Percentiles rank a stretch among this genome's conserved stretches.
phyloP scores from a whole-genome alignment of 2,113 vertebrate species.

The Mirza zaza region DNA sequence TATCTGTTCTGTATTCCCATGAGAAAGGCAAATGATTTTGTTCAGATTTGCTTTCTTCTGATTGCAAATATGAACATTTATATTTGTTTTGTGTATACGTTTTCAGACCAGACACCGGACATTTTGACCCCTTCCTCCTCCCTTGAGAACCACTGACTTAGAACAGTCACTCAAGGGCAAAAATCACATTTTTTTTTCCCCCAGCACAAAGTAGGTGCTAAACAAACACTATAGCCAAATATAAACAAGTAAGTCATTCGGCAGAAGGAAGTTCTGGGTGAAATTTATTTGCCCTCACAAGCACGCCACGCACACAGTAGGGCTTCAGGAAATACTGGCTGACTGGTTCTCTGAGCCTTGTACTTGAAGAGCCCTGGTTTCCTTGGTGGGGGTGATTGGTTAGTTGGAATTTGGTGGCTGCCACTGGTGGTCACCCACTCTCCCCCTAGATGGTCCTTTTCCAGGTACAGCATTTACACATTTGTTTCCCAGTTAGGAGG shows the following conservation, averaged over 20 bases:
- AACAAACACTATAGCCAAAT: not conserved
- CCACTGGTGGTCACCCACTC: not conserved
- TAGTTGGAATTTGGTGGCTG: not conserved
- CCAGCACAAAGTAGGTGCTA: not conserved
- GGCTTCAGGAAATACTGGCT: not conserved
- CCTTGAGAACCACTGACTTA: not conserved
- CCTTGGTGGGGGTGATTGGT: not conserved
- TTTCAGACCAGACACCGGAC: not conserved
- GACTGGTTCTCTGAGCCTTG: not conserved
- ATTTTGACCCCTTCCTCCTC: not conserved
- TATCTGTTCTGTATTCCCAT: not conserved
- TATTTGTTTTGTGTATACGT: not conserved
- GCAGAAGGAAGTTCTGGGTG: not conserved
- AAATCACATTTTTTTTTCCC: not conserved
- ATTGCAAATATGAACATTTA: rapidly evolving
- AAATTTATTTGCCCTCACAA: rapidly evolving
- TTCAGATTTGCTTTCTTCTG: not conserved
- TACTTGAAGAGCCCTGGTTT: not conserved
- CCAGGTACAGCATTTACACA: not conserved
- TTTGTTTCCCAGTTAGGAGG: not conserved
- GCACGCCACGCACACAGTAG: not conserved
- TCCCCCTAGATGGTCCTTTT: not conserved
- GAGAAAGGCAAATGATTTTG: not conserved
- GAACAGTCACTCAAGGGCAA: not conserved
- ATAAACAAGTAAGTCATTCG: not conserved